Base-by-base conservation (phyloP, 2,797 vertebrate species). In the Pseudochirops cupreus region DNA sequence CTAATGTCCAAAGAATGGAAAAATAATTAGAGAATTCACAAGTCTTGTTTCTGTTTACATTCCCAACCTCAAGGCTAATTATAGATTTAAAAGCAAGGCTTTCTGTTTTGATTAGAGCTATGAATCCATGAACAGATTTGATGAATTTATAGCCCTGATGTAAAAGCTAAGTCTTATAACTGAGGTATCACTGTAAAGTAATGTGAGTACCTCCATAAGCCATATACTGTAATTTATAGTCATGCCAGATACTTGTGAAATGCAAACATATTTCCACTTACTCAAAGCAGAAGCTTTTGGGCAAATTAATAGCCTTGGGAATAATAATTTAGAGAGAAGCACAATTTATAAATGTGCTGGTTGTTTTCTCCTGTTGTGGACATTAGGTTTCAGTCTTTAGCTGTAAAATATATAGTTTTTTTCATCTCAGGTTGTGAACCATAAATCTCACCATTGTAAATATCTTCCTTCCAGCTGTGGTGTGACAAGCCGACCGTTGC, bases 261-360 rank as follows among this genome's bases (percentile, higher is more conserved):
- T 87, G 74, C 74, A 87, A 87, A 87, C 74, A 87, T 50, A 87
- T 87, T 87, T 87, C 39, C 74, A 87, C 74, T 87, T 87, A 87
- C 74, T 87, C 74, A 87, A 87, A 46, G 74, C 74, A 87, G 24
- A 87, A 87, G 74, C 74, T 87, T 87, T 87, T 87, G 74, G 46
- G 11, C 74, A 87, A 87, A 87, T 87, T 87, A 87, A 87, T 87
- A 87, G 74, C 74, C 74, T 87, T 87, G 74, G 74, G 74, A 87
- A 87, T 87, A 82, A 82, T 82, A 87, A 50, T 50, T 50, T 50
- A 50, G 16, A 26, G 39, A 87, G 74, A 50, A 87, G 21, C 39
- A 87, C 74, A 87, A 87, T 28, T 87, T 87, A 87, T 87, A 87
- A 87, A 87, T 46, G 39, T 87, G 74, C 74, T 87, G 74, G 39